These are phyloP conservation scores for Dermolepida albohirtum DNA, from an alignment of 2,888 invertebrate genomes.

Conservation along the genomic window DNA sequence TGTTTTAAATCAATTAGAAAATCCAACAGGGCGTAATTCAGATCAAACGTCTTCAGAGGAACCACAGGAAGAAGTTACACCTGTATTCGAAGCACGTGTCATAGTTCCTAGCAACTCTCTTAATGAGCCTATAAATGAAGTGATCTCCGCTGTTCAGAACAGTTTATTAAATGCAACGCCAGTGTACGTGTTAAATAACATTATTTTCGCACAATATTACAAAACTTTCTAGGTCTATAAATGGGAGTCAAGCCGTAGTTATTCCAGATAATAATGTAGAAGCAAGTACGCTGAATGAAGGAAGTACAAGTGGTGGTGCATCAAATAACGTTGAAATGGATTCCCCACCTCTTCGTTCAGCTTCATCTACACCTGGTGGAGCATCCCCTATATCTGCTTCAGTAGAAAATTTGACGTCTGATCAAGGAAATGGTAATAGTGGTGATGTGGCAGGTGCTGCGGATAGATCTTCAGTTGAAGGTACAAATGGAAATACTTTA, in stretches of 20 bases:
- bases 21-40: slow-evolving; percentile 57
- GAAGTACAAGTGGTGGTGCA: background rate
- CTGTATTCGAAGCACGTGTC: slow-evolving; percentile 64
- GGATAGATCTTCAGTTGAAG: slow-evolving; percentile 34
- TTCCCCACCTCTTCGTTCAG: slow-evolving; percentile 50
- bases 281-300: slow-evolving; percentile 5
- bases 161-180: slow-evolving; percentile 53
- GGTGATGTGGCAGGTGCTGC: slow-evolving; percentile 41
- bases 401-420: slow-evolving; percentile 55
- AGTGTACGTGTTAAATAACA: slow-evolving; percentile 15
- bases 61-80: slow-evolving; percentile 63
- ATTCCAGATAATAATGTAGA: slow-evolving; percentile 12
- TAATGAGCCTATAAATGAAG: slow-evolving; percentile 59
- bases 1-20: slow-evolving; percentile 65
- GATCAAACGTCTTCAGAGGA: slow-evolving; percentile 58
- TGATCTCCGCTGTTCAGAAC: slow-evolving; percentile 59
- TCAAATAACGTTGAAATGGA: slow-evolving; percentile 43
- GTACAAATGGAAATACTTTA: slow-evolving; percentile 39
- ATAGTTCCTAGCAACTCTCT: slow-evolving; percentile 57
- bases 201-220: slow-evolving; percentile 1
- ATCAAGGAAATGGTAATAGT: slow-evolving; percentile 47
- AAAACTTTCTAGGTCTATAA: background rate
- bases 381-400: slow-evolving; percentile 55
- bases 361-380: slow-evolving; percentile 56
- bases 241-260: slow-evolving; percentile 3